Evolutionary conservation across 2,888 invertebrate species (phyloP), one percentile per base, ranked within the genome.

Genomic region (Ommatoiulus sabulosus): DNA sequence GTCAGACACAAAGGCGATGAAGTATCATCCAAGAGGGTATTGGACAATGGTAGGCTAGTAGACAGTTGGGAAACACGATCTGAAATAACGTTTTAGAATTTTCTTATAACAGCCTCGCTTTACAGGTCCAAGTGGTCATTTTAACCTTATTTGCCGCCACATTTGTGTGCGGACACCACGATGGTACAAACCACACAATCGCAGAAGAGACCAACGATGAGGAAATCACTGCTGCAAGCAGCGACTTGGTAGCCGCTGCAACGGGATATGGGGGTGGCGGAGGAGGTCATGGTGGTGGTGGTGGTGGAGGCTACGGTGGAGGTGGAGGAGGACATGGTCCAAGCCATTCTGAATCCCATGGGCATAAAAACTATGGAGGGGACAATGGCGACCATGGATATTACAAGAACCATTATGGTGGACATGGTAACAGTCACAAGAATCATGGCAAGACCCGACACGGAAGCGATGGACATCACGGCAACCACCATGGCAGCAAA

Each of bases 301-400:
- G 84, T 84, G 84, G 85, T 44, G 85, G 85, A 15, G 85, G 85
- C 6, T n/a, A 85, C 44, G 85, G 87, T 44, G 87, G 88, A 88
- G 35, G 84, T 15, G 88, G 87, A 1, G 52, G 63, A 35, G 87
- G 88, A 44, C 44, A 88, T 46, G 88, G 88, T 92, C 89, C 92
- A 91, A 91, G 92, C 90, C 80, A 88, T 17, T 84, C 84, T 10
- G 17, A n/a, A 80, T 94, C 94, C 91, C 93, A 93, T 88, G 94
- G 93, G 0, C 94, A 94, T 90, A 93, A 94, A 89, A 94, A 95
- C 90, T 93, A 93, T 90, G 94, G 93, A 20, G 93, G 93, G 52
- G 93, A 94, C 89, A 94, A 95, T 90, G 94, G 94, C 0, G 93
- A 94, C 17, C 84, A 95, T 84, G 89, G 87, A 86, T 44, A 89